A percentile compares a stretch with the other conserved stretches of the same genome.
These are phyloP conservation scores for Thysanoteuthis rhombus DNA, from an alignment of 2,888 invertebrate species.

Conservation along the genomic window DNA sequence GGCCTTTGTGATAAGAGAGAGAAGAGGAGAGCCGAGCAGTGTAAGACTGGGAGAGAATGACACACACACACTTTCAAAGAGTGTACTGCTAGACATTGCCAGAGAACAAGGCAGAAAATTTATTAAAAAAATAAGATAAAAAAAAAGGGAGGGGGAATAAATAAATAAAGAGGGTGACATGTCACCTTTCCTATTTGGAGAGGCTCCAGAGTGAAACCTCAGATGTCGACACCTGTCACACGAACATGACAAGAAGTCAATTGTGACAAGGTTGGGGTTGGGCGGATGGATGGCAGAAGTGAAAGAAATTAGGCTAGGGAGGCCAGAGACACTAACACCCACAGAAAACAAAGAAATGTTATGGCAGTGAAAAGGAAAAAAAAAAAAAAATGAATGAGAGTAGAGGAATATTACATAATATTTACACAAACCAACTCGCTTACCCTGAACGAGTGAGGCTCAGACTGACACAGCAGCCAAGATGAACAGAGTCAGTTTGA, in stretches of 20 bases:
- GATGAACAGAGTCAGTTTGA: too few species aligned
- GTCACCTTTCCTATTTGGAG: too few species aligned
- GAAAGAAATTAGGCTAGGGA: background rate
- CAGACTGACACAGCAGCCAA: too few species aligned
- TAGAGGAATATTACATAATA: too few species aligned
- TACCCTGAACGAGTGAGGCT: too few species aligned
- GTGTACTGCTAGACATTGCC: background rate
- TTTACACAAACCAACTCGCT: too few species aligned
- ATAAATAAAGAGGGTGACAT: background rate
- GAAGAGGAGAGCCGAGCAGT: background rate
- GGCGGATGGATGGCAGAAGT: too few species aligned
- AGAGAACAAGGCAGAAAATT: background rate
- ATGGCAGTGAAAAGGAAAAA: too few species aligned
- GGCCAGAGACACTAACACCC: background rate
- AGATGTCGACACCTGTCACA: background rate
- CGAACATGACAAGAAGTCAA: background rate
- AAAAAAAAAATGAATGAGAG: too few species aligned
- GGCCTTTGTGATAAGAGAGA: background rate
- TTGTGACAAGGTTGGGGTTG: background rate
- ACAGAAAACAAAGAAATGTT: background rate
- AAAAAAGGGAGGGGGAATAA: background rate
- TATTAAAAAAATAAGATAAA: background rate
- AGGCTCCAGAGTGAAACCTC: background rate
- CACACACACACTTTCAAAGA: background rate
- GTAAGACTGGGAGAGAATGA: background rate